Conservation (phyloP, 2,113 vertebrate species). For the Urocynchramus pylzowi region DNA sequence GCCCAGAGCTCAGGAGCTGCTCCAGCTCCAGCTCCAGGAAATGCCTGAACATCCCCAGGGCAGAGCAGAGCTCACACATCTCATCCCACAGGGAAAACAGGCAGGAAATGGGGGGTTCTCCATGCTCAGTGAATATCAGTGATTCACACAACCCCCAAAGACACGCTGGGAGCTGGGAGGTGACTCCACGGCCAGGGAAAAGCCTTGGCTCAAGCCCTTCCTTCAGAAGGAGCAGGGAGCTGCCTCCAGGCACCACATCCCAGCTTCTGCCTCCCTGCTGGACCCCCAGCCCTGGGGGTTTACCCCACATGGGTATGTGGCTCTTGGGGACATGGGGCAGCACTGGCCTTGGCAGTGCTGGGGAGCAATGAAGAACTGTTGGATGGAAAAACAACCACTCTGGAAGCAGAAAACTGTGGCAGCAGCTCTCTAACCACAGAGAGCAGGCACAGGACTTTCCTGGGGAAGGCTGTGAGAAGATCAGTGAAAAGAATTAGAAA, state of each 20-base stretch:
- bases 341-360: neutral
- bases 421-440: too few species aligned
- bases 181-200: neutral
- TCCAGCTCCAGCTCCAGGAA: neutral
- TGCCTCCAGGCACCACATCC: neutral
- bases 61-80: neutral
- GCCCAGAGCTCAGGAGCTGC: neutral
- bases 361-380: neutral
- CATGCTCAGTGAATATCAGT: neutral
- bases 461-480: too few species aligned
- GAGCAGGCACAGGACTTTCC: too few species aligned
- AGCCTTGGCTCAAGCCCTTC: neutral
- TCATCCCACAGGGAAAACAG: neutral
- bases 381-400: neutral
- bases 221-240: neutral
- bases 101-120: neutral
- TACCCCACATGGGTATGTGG: fast-evolving
- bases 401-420: too few species aligned
- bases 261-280: neutral
- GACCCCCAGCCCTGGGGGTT: neutral
- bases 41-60: neutral
- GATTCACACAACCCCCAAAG: neutral
- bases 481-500: too few species aligned
- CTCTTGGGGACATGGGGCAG: neutral
- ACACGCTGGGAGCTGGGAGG: neutral